A percentile compares a stretch with the other conserved stretches of the same genome.
These are phyloP conservation scores for Chrysemys picta DNA, from an alignment of 2,113 vertebrate species.

Conservation along the genomic window DNA sequence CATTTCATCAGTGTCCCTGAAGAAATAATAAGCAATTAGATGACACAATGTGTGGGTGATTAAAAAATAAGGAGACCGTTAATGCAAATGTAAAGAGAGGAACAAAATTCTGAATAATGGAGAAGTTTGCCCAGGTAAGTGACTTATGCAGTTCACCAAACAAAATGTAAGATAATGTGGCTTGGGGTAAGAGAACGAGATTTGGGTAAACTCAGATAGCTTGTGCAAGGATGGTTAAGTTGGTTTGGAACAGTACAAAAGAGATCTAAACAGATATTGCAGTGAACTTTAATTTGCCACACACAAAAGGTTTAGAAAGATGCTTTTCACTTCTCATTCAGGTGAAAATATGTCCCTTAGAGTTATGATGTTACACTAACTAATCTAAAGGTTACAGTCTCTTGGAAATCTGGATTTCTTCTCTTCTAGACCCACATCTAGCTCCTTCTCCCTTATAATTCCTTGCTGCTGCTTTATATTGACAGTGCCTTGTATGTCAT, in stretches of 20 bases:
- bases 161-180: not conserved
- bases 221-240: not conserved
- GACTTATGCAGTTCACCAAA: conserved; percentile 1
- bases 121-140: conserved; percentile 21
- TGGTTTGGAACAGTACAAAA: not conserved
- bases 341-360: not conserved
- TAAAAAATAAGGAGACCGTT: conserved; percentile 72
- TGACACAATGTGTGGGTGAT: conserved; percentile 71
- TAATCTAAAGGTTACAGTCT: not conserved
- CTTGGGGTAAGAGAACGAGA: not conserved
- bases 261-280: not conserved
- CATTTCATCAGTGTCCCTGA: conserved; percentile 70
- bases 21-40: conserved; percentile 71
- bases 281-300: not conserved
- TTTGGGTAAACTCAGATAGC: not conserved
- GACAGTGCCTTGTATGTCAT: not conserved
- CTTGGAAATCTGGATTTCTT: not conserved
- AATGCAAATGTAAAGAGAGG: conserved; percentile 12
- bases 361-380: not conserved
- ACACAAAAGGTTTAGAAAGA: not conserved
- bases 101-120: conserved; percentile 56
- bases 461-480: conserved; percentile 3
- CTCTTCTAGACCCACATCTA: not conserved
- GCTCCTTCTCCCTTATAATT: not conserved
- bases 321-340: not conserved